These are phyloP conservation scores for Caerostris extrusa DNA, from an alignment of 1,140 invertebrate species.

Conservation along the genomic window DNA sequence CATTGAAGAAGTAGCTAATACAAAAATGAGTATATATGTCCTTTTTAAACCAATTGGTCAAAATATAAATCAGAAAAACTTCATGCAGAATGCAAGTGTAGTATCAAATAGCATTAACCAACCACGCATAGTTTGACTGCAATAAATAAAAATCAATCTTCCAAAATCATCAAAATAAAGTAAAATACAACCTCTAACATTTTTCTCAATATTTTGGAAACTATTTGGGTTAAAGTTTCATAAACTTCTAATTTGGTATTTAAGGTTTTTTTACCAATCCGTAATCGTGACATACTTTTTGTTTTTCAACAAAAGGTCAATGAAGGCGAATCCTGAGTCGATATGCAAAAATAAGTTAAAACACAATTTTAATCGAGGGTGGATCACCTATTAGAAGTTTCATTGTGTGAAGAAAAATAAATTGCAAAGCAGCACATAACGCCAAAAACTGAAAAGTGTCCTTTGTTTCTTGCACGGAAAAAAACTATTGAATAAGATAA, in stretches of 20 bases:
- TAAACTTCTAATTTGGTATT: background rate
- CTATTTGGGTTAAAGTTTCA: background rate
- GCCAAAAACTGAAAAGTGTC: too few species aligned
- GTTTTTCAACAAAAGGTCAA: background rate
- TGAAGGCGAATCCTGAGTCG: background rate
- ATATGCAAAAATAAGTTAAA: slow-evolving; percentile 16
- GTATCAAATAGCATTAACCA: too few species aligned
- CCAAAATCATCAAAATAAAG: background rate
- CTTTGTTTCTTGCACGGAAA: too few species aligned
- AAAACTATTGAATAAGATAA: too few species aligned
- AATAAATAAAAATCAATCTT: background rate
- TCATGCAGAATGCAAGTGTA: too few species aligned
- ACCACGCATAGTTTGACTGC: too few species aligned
- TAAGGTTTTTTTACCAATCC: background rate
- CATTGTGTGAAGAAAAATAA: background rate
- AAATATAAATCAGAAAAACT: too few species aligned
- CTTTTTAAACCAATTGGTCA: too few species aligned
- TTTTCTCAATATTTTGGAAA: background rate
- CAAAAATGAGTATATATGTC: too few species aligned
- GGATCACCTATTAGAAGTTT: background rate
- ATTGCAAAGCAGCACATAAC: too few species aligned
- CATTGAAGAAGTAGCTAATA: too few species aligned
- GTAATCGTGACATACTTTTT: background rate
- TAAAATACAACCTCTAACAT: background rate
- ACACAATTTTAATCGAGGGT: background rate